Conservation (phyloP, 2,797 vertebrate genomes). For the Sebastes hopkinsi region DNA sequence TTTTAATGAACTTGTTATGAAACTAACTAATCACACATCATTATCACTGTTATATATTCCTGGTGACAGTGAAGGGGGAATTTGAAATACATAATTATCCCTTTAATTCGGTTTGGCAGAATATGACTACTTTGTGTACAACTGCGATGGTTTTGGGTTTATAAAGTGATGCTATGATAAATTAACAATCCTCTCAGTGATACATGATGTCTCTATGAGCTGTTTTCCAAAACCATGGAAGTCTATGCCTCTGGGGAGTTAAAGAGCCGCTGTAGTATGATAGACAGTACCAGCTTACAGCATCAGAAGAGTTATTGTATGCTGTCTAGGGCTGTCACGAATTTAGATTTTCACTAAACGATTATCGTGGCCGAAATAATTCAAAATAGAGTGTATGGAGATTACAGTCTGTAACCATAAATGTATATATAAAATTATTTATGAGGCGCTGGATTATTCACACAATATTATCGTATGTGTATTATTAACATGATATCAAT, state of each 20-base stretch:
- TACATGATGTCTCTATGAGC: not conserved
- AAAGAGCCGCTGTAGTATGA: not conserved
- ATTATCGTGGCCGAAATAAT: too few relatives aligned
- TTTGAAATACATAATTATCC: conserved; percentile 9
- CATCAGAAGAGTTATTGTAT: not conserved
- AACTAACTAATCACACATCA: conserved; percentile 17
- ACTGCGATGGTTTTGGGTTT: not conserved
- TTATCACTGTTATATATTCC: conserved; percentile 8
- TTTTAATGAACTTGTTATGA: conserved; percentile 17
- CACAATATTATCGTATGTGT: too few relatives aligned
- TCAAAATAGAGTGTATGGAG: too few relatives aligned
- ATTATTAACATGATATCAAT: too few relatives aligned
- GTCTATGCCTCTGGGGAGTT: not conserved
- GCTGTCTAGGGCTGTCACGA: not conserved
- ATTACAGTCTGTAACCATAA: not conserved
- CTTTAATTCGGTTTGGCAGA: not conserved
- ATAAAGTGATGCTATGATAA: not conserved
- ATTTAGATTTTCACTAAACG: too few relatives aligned
- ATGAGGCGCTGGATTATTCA: too few relatives aligned
- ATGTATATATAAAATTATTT: too few relatives aligned
- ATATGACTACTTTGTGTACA: not conserved
- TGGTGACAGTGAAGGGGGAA: not conserved
- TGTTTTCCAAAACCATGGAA: not conserved
- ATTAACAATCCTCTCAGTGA: not conserved
- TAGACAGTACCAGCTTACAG: not conserved